Conservation (phyloP, 2,888 invertebrate genomes). For the Bimastos eiseni region DNA sequence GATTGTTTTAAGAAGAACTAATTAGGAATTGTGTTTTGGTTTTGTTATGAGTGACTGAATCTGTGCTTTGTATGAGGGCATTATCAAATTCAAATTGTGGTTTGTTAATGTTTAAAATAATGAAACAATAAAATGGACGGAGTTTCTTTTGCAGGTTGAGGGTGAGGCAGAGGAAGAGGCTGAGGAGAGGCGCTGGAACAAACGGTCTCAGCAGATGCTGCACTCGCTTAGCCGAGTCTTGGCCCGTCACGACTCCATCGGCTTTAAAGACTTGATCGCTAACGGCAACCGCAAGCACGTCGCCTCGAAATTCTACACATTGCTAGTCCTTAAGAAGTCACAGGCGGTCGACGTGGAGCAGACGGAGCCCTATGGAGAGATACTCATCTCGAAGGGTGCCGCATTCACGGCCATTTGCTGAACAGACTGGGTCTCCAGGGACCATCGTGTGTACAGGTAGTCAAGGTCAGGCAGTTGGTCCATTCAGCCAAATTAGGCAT, state of each 20-base stretch:
- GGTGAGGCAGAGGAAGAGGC: conserved; percentile 50
- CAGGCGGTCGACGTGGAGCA: conserved; percentile 88
- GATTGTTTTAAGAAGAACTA: not conserved
- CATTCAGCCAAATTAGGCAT: not conserved
- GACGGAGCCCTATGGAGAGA: conserved; percentile 80
- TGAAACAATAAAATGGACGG: too few relatives aligned
- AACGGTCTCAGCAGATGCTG: conserved; percentile 83
- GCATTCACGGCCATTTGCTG: conserved; percentile 17
- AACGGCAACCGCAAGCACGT: conserved; percentile 82
- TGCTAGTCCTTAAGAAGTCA: conserved; percentile 94
- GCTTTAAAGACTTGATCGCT: conserved; percentile 79
- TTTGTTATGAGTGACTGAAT: too few relatives aligned
- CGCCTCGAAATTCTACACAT: conserved; percentile 97
- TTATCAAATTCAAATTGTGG: too few relatives aligned
- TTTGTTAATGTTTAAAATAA: too few relatives aligned
- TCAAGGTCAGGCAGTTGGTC: not conserved
- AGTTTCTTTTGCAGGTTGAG: conserved; percentile 1
- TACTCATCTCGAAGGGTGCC: conserved; percentile 78
- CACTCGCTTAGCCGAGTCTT: conserved; percentile 54
- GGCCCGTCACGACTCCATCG: conserved; percentile 66
- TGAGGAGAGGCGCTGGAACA: conserved; percentile 70
- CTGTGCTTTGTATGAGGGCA: too few relatives aligned
- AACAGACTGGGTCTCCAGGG: not conserved
- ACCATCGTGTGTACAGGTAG: not conserved
- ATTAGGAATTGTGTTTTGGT: not conserved